Evolutionary conservation across 2,113 vertebrate species (phyloP).

Genomic region (Rutilus rutilus): DNA sequence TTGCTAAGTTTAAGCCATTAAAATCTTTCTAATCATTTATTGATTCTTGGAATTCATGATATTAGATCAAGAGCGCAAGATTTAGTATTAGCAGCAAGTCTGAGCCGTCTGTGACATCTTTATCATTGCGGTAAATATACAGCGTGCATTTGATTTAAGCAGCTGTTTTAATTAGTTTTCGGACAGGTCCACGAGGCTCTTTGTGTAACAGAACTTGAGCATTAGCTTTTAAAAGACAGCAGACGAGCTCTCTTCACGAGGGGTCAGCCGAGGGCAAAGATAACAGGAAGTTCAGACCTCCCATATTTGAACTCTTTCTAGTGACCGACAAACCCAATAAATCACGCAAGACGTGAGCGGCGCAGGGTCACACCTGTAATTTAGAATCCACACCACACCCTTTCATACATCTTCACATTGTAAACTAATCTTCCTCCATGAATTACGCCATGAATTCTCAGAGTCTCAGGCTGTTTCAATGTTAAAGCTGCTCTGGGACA

Average conservation of each 20-base stretch:
- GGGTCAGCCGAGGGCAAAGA: conserved; percentile 43
- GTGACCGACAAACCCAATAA: conserved; percentile 33
- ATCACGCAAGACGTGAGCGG: conserved; percentile 7
- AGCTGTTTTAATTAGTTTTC: neutral
- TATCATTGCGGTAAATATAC: neutral
- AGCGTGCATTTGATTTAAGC: neutral
- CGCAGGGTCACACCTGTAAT: conserved; percentile 36
- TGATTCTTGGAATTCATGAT: conserved; percentile 72
- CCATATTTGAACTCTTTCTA: conserved; percentile 31
- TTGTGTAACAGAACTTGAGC: neutral
- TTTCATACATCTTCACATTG: conserved; percentile 25
- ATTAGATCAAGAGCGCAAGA: conserved; percentile 60
- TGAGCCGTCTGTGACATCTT: neutral
- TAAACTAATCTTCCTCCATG: neutral
- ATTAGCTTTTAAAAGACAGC: conserved; percentile 25
- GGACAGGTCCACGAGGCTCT: conserved; percentile 13
- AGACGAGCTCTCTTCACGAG: conserved; percentile 1
- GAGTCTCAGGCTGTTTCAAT: neutral
- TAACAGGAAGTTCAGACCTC: conserved; percentile 45
- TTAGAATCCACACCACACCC: conserved; percentile 36
- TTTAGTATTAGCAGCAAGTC: conserved; percentile 7
- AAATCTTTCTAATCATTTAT: conserved; percentile 79
- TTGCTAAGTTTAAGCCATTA: conserved; percentile 80
- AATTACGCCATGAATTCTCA: neutral
- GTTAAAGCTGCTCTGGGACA: neutral